These are phyloP conservation scores for Vidua macroura DNA, from an alignment of 2,113 vertebrate genomes.

Conservation along the genomic window DNA sequence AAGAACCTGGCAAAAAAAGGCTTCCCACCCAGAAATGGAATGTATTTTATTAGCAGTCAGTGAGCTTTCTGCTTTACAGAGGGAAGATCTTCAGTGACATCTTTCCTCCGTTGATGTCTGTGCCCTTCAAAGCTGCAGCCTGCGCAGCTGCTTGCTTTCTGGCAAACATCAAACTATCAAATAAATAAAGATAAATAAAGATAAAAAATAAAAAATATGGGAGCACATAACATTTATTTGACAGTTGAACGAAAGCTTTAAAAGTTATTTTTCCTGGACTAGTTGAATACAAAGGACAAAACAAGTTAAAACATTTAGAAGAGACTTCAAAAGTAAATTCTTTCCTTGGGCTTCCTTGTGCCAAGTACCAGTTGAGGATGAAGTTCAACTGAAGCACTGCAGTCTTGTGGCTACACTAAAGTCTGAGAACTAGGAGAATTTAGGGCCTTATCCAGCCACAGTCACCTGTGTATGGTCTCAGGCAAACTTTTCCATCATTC, in stretches of 20 bases:
- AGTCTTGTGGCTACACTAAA: neutral
- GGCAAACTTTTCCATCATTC: neutral
- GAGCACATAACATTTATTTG: neutral
- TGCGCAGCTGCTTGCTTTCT: neutral
- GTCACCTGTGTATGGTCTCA: neutral
- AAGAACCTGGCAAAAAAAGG: neutral
- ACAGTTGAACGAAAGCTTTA: neutral
- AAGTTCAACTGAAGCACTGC: neutral
- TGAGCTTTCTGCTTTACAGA: neutral
- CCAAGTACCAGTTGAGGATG: neutral
- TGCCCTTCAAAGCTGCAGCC: neutral
- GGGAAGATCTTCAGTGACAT: neutral
- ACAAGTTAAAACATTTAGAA: constrained; percentile 22
- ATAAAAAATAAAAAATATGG: neutral
- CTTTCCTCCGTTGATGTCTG: neutral
- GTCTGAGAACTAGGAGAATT: neutral
- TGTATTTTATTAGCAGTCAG: neutral
- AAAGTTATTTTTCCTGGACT: neutral
- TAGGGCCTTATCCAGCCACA: neutral
- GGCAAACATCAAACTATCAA: neutral
- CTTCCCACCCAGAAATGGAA: neutral
- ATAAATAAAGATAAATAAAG: neutral
- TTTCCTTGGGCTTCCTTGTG: neutral
- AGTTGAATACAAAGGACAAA: neutral
- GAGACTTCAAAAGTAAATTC: constrained; percentile 32